Conservation (phyloP, 1,140 invertebrate genomes). For the Cydia splendana region DNA sequence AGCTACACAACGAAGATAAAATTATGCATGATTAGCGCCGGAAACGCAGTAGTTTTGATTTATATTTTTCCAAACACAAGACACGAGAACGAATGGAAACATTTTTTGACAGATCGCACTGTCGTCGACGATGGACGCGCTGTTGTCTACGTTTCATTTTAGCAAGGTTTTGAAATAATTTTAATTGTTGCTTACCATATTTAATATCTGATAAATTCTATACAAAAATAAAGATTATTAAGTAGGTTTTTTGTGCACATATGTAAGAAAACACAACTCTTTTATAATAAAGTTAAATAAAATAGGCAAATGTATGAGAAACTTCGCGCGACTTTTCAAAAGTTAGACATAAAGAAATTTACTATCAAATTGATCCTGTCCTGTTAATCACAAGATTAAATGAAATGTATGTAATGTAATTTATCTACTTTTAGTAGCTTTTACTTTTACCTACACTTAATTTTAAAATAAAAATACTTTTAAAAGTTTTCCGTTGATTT, state of each 20-base stretch:
- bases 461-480: too few species aligned
- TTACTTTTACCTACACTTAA: too few species aligned
- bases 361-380: not conserved
- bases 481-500: too few species aligned
- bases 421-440: too few species aligned
- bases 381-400: not conserved
- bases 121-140: slow-evolving; percentile 44
- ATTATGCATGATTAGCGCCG: not conserved
- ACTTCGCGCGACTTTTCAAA: slow-evolving; percentile 27
- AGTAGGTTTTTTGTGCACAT: not conserved
- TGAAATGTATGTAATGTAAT: not conserved
- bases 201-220: not conserved
- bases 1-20: slow-evolving; percentile 9
- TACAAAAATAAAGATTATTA: not conserved
- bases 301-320: not conserved
- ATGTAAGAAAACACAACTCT: not conserved
- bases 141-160: slow-evolving; percentile 48
- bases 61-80: slow-evolving; percentile 46
- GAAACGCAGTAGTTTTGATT: slow-evolving; percentile 44
- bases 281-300: slow-evolving; percentile 15
- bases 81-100: slow-evolving; percentile 60
- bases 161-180: slow-evolving; percentile 32
- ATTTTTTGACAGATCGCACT: slow-evolving; percentile 57
- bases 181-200: not conserved
- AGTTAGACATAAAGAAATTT: not conserved